phyloP scores from a whole-genome alignment of 2,113 vertebrate species.

The Chascanopsetta lugubris region DNA sequence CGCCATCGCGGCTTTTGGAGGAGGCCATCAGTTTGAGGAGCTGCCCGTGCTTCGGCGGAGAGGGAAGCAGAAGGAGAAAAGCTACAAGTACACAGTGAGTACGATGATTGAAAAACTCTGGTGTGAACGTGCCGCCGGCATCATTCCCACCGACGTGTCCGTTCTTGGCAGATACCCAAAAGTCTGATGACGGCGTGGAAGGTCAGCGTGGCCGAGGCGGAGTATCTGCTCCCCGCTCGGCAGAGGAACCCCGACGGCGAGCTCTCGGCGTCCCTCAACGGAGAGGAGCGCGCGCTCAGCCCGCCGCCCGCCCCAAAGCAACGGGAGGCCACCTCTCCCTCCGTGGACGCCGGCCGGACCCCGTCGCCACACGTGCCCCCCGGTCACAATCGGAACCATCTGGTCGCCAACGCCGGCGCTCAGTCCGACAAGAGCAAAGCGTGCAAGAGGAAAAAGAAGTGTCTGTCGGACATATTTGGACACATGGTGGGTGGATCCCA shows the following conservation, averaged over 20 bases:
- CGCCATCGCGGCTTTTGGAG: conserved; percentile 90
- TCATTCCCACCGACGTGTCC: conserved; percentile 21
- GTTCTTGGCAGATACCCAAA: conserved; percentile 88
- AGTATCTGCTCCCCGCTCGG: conserved; percentile 81
- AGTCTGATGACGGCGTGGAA: conserved; percentile 92
- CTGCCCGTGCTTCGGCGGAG: conserved; percentile 89
- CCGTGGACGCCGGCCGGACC: conserved; percentile 20
- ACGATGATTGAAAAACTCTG: background rate
- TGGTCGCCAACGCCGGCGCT: conserved; percentile 42
- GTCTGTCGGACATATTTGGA: conserved; percentile 70
- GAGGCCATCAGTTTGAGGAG: conserved; percentile 92
- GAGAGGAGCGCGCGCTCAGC: conserved; percentile 46
- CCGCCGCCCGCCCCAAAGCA: conserved; percentile 51
- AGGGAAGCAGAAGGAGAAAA: conserved; percentile 93
- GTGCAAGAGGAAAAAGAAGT: conserved; percentile 74
- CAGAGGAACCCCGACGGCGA: conserved; percentile 66
- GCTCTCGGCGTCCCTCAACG: conserved; percentile 42
- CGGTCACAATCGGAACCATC: conserved; percentile 52
- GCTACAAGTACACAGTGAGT: conserved; percentile 91
- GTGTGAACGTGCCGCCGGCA: background rate
- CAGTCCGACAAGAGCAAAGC: conserved; percentile 62
- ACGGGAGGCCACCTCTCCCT: conserved; percentile 31
- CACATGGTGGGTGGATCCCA: conserved; percentile 67
- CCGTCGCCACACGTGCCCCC: conserved; percentile 30
- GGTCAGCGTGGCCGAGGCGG: conserved; percentile 89